Base-by-base conservation (phyloP, 2,797 vertebrate species). In the Moxostoma hubbsi region DNA sequence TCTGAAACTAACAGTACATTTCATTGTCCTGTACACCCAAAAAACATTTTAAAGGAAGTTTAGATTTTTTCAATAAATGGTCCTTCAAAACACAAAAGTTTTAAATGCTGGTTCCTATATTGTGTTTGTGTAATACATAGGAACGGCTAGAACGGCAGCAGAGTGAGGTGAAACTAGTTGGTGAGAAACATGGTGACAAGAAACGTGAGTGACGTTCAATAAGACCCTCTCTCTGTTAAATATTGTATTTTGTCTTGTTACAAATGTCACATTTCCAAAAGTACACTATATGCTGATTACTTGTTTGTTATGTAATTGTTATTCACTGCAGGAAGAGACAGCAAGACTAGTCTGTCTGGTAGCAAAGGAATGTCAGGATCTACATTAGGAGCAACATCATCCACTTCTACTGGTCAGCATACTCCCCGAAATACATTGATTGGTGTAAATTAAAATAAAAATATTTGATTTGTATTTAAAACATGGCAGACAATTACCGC, bases 61-160 rank as follows among this genome's bases (percentile, higher is more conserved):
- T 36, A 36, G 36, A 36, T 36, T 36, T 36, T 36, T 36, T 36
- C 36, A 36, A 36, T 36, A 36, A 4, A 36, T 36, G 36, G 4
- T 36, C 5, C 6, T 63, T 64, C 8, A 46, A 46, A n/a, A 24
- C 54, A 55, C 9, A 6, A 0, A 5, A 0, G 9, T 12, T 43
- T n/a, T 1, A 62, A 43, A 50, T 61, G 10, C 61, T n/a, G n/a
- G 18, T 16, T 10, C 1, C 13, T 1, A 61, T 61, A 63, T 43
- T 45, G 6, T 36, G 9, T 68, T 58, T 49, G 45, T 64, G 43
- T 53, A 77, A 59, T 77, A 0, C 83, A 85, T 84, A 98, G 97
- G 96, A 98, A 75, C 94, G 97, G 68, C 85, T 98, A 86, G 96
- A 97, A 85, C 94, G 95, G 68, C 96, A 97, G 65, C 96, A 97